A percentile compares a stretch with the other conserved stretches of the same genome.
phyloP scores from a whole-genome alignment of 1,140 invertebrate species.

The Zaprionus camerounensis region DNA sequence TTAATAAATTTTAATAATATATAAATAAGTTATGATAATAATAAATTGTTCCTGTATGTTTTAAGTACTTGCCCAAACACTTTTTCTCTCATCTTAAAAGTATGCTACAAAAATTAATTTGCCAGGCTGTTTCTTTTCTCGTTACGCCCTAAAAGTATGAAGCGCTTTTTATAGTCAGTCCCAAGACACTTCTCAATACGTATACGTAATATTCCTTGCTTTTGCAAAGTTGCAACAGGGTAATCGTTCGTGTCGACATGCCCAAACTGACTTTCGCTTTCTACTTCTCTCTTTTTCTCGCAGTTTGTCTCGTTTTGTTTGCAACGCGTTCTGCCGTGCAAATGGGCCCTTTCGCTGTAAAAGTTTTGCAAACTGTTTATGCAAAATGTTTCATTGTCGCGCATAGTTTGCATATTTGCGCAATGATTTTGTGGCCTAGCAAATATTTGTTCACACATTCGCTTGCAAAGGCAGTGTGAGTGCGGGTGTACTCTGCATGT shows the following conservation, averaged over 20 bases:
- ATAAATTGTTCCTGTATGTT: too few species aligned
- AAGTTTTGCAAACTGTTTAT: constrained; percentile 49
- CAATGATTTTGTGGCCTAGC: constrained; percentile 74
- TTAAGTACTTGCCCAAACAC: too few species aligned
- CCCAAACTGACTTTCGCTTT: not conserved
- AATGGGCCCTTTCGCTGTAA: constrained; percentile 30
- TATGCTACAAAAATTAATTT: not conserved
- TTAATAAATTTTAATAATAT: not conserved
- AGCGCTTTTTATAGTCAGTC: not conserved
- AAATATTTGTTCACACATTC: constrained; percentile 79
- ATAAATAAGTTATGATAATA: not conserved
- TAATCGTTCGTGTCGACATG: constrained; percentile 3
- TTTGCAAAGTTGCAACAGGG: constrained; percentile 3
- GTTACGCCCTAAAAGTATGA: constrained; percentile 4
- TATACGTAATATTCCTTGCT: not conserved
- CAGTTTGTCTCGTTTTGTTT: constrained; percentile 13
- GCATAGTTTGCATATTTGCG: constrained; percentile 76
- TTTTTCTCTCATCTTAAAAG: not conserved
- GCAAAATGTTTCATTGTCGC: constrained; percentile 55
- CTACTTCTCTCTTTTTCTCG: not conserved
- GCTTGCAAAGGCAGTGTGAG: constrained; percentile 11
- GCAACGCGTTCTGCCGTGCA: constrained; percentile 35
- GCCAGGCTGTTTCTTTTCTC: not conserved
- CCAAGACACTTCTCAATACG: not conserved
- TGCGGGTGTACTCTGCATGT: constrained; percentile 8